Evolutionary conservation across 2,797 vertebrate species (phyloP).

Genomic region (Rhinella marina): DNA sequence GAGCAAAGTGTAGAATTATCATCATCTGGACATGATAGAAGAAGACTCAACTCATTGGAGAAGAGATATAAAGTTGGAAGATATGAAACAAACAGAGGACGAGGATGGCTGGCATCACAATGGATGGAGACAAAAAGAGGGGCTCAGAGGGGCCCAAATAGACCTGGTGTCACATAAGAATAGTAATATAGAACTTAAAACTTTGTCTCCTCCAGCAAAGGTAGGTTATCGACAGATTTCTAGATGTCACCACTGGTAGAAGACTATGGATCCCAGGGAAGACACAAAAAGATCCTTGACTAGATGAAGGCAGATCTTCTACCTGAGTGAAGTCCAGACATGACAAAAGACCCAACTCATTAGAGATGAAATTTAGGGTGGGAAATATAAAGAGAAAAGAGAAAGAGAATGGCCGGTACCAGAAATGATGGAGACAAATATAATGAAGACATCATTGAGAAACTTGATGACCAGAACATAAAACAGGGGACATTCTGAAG

Average conservation of each 20-base stretch:
- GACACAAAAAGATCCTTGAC: background rate
- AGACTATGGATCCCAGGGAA: background rate
- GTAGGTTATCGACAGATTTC: background rate
- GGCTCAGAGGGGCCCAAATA: too few species aligned
- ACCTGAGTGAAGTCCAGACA: background rate
- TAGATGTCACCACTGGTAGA: background rate
- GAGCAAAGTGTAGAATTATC: background rate
- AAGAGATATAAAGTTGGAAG: too few species aligned
- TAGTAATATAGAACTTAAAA: background rate
- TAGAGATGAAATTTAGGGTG: background rate
- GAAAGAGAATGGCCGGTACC: background rate
- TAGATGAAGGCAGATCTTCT: background rate
- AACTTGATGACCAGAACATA: too few species aligned
- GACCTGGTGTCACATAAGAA: too few species aligned
- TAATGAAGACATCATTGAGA: too few species aligned
- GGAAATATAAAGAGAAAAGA: background rate
- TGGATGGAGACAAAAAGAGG: too few species aligned
- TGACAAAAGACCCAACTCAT: background rate
- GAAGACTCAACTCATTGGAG: background rate
- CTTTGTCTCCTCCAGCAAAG: background rate
- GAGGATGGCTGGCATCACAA: too few species aligned
- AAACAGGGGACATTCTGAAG: too few species aligned
- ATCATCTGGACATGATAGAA: background rate
- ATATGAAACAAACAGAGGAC: too few species aligned
- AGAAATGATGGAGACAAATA: too few species aligned